phyloP scores from a whole-genome alignment of 2,888 invertebrate species.

The Synergus laeviventris region DNA sequence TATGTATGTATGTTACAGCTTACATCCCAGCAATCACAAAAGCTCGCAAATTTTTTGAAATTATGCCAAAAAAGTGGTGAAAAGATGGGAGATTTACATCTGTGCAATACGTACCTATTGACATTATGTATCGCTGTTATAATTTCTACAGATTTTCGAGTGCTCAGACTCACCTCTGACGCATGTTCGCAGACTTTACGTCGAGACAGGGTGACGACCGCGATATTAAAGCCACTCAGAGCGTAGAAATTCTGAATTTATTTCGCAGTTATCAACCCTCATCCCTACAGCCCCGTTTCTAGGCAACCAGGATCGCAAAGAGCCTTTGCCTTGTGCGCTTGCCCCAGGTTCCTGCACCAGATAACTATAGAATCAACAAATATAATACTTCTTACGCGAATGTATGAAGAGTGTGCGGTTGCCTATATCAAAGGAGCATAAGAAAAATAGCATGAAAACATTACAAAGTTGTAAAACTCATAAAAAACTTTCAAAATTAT shows the following conservation, averaged over 20 bases:
- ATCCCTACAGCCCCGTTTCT: conserved; percentile 3
- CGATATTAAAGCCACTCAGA: neutral
- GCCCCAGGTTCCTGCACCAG: neutral
- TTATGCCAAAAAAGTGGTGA: neutral
- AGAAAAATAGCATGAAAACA: too few species aligned
- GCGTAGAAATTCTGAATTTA: neutral
- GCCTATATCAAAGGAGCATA: neutral
- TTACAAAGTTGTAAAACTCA: too few species aligned
- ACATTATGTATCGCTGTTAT: conserved; percentile 10
- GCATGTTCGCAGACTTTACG: conserved; percentile 23
- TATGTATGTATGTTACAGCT: neutral
- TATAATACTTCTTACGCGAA: neutral
- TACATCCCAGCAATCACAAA: neutral
- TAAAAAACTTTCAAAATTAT: too few species aligned
- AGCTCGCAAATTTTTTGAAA: neutral
- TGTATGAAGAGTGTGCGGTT: neutral
- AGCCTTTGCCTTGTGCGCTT: neutral
- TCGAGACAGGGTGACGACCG: conserved; percentile 5
- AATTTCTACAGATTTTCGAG: conserved; percentile 9
- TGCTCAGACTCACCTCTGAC: neutral
- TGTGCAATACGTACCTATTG: conserved; percentile 4
- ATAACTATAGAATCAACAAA: neutral
- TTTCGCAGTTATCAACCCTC: conserved; percentile 2
- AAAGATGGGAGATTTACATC: neutral
- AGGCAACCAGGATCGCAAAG: conserved; percentile 3